A percentile compares a stretch with the other conserved stretches of the same genome.
Evolutionary conservation across 1,140 invertebrate species (phyloP).

Genomic region (Whitmania pigra): DNA sequence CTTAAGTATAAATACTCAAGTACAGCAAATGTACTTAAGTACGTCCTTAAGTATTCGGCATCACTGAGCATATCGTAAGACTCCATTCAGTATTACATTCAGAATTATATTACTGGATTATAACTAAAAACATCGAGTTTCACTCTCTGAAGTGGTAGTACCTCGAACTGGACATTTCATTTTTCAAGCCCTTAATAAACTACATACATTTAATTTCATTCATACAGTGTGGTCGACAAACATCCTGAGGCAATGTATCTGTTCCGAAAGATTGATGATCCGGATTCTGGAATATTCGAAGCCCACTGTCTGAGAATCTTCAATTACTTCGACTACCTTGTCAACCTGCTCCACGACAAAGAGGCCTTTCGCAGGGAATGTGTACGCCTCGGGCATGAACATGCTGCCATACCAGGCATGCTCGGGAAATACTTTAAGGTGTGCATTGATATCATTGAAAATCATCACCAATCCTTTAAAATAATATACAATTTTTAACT

Average conservation of each 20-base stretch:
- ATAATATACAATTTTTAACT: too few species aligned
- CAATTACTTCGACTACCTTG: slow-evolving; percentile 15
- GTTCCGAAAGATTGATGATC: slow-evolving; percentile 13
- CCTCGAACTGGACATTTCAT: too few species aligned
- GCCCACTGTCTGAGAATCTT: slow-evolving; percentile 22
- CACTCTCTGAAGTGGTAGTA: too few species aligned
- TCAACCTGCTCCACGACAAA: slow-evolving; percentile 17
- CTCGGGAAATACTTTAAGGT: slow-evolving; percentile 17
- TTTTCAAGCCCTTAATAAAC: too few species aligned
- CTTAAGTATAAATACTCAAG: too few species aligned
- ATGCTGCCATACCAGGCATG: slow-evolving; percentile 8
- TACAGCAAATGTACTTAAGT: too few species aligned
- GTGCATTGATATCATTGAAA: background rate
- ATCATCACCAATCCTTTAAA: too few species aligned
- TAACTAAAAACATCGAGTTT: too few species aligned
- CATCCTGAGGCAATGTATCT: slow-evolving; percentile 11
- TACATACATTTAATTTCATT: background rate
- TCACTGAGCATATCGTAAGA: too few species aligned
- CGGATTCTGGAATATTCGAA: slow-evolving; percentile 15
- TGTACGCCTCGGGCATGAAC: slow-evolving; percentile 15
- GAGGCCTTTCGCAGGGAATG: slow-evolving; percentile 1
- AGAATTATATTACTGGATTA: too few species aligned
- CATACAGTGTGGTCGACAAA: slow-evolving; percentile 20
- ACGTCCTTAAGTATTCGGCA: too few species aligned
- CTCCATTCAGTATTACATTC: too few species aligned